Conservation (phyloP, 2,797 vertebrate genomes). For the Smutsia temminckii region DNA sequence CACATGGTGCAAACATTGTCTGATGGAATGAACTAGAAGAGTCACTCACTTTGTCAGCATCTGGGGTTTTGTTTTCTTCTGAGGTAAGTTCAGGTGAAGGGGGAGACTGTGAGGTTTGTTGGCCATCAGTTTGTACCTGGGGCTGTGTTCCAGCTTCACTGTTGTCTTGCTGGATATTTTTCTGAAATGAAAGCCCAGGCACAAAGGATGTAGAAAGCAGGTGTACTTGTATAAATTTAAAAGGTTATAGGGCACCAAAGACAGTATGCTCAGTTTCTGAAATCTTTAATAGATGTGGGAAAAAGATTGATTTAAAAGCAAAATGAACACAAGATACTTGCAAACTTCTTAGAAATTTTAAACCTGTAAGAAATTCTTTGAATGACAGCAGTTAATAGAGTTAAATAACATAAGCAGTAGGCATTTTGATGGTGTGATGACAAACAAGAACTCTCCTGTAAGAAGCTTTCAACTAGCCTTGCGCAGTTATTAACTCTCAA, state of each 20-base stretch:
- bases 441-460: not conserved
- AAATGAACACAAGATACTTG: slow-evolving; percentile 52
- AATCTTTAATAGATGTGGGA: slow-evolving; percentile 37
- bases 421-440: not conserved
- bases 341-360: slow-evolving; percentile 55
- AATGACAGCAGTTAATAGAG: slow-evolving; percentile 50
- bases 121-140: slow-evolving; percentile 89
- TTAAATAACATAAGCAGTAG: slow-evolving; percentile 11
- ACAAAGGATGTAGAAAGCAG: slow-evolving; percentile 88
- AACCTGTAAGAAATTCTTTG: slow-evolving; percentile 68
- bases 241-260: slow-evolving; percentile 73
- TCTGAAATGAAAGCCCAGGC: slow-evolving; percentile 91
- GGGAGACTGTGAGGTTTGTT: slow-evolving; percentile 87
- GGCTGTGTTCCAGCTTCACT: slow-evolving; percentile 88
- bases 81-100: slow-evolving; percentile 87
- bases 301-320: slow-evolving; percentile 54
- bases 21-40: slow-evolving; percentile 82
- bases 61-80: slow-evolving; percentile 88
- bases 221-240: slow-evolving; percentile 78
- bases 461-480: not conserved
- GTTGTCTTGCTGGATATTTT: slow-evolving; percentile 88
- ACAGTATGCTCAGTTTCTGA: slow-evolving; percentile 66
- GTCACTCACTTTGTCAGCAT: slow-evolving; percentile 90
- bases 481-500: not conserved
- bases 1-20: slow-evolving; percentile 78